Base-by-base conservation (phyloP, 1,140 invertebrate species). In the Penaeus japonicus region DNA sequence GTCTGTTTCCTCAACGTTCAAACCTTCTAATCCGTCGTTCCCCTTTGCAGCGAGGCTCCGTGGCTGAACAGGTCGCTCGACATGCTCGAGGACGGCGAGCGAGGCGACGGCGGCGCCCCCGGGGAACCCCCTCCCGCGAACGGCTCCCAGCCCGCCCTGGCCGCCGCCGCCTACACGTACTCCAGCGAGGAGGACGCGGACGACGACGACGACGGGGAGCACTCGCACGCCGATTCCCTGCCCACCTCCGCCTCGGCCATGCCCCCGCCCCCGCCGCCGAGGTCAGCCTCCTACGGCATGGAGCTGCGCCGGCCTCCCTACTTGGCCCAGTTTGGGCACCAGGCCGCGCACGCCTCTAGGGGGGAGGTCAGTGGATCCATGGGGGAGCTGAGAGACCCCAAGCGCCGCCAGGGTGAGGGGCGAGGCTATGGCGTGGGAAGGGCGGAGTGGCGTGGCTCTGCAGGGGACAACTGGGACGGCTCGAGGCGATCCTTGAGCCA, bases 51-150 rank as follows among this genome's bases (percentile, higher is more conserved):
- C 39, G 83, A 88, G 53, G 82, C 79, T 35, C 82, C 85, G 3
- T 90, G 89, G 89, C 47, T 90, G 82, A 90, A 90, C 77, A 82
- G 86, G 17, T 90, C 89, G 18, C 79, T 90, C 85, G 89, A 90
- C 59, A 75, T 90, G 77, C 89, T 90, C 15, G 86, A 82, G n/a
- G 89, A 84, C 15, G 81, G 73, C 27, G 81, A 84, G 47, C 30
- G 20, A 81, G 30, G 2, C 30, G 15, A 10, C 39, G 53, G 17
- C 47, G 27, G 7, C 35, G 65, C 3, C 20, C n/a, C 39, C 77
- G 24, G 20, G 47, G 73, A 22, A 30, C 30, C 22, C 39, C 35
- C 22, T 4, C 15, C 22, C 32, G n/a, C 22, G 18, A 47, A 30
- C 35, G 30, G 5, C 79, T 47, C 77, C 27, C 27, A 62, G 32